These are phyloP conservation scores for Tokudaia muenninki DNA, from an alignment of 2,797 vertebrate genomes.

Conservation along the genomic window DNA sequence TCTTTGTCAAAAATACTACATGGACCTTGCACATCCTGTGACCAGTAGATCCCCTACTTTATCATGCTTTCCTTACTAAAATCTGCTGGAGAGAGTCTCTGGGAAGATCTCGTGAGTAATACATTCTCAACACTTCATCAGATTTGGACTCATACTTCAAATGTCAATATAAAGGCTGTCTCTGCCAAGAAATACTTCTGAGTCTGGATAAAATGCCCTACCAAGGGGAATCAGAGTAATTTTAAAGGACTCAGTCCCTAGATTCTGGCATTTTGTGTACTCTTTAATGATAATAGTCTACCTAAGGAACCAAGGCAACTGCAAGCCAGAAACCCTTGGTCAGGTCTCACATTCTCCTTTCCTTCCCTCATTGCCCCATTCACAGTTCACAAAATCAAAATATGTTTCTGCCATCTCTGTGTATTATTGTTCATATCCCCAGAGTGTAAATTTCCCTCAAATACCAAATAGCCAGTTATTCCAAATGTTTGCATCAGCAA, in stretches of 20 bases:
- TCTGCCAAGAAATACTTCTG: background rate
- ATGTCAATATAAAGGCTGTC: background rate
- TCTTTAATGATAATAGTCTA: background rate
- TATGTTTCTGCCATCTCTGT: background rate
- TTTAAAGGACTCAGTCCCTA: background rate
- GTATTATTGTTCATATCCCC: background rate
- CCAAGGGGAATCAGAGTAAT: background rate
- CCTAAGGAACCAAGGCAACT: background rate
- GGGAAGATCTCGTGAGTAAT: background rate
- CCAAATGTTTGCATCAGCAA: background rate
- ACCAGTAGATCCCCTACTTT: background rate
- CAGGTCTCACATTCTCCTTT: background rate
- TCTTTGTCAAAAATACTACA: background rate
- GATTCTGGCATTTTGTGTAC: background rate
- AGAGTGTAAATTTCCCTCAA: background rate
- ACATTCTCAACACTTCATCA: background rate
- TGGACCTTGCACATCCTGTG: background rate
- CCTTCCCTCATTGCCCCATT: background rate
- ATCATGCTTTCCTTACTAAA: background rate
- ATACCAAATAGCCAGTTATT: background rate
- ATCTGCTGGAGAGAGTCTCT: background rate
- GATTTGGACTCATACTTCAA: background rate
- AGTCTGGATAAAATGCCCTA: background rate
- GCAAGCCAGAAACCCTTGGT: background rate
- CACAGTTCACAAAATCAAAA: slow-evolving; percentile 3